A percentile compares a stretch with the other conserved stretches of the same genome.
Evolutionary conservation across 2,113 vertebrate species (phyloP).

Genomic region (Felis chaus): DNA sequence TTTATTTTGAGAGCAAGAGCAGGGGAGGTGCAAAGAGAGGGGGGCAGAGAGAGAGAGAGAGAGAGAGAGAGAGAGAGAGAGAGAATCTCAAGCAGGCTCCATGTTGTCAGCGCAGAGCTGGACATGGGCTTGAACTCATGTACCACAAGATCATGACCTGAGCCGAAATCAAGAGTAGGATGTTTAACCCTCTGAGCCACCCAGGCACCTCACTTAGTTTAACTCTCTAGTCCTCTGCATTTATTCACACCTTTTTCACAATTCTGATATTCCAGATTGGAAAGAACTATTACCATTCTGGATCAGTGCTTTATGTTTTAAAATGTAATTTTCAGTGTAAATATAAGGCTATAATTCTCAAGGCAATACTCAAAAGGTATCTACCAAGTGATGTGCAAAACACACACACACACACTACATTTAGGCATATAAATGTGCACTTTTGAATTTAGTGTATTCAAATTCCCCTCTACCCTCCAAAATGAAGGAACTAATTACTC

Average conservation of each 20-base stretch:
- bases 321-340: constrained; percentile 11
- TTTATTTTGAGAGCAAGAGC: too few relatives aligned
- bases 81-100: too few relatives aligned
- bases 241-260: background rate
- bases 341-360: background rate
- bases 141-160: too few relatives aligned
- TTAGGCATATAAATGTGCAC: background rate
- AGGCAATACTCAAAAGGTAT: background rate
- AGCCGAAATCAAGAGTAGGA: too few relatives aligned
- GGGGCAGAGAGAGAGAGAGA: too few relatives aligned
- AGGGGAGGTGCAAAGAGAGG: too few relatives aligned
- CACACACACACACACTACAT: rapidly evolving
- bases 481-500: background rate
- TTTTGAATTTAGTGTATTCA: background rate
- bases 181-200: too few relatives aligned
- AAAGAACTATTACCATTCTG: constrained; percentile 28
- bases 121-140: too few relatives aligned
- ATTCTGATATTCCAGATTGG: background rate
- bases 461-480: background rate
- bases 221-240: background rate
- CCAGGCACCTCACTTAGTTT: background rate
- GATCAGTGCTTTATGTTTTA: constrained; percentile 25
- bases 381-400: background rate
- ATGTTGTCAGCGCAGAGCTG: too few relatives aligned
- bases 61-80: too few relatives aligned